Evolutionary conservation across 2,113 vertebrate genomes (phyloP), one percentile per base, ranked within the genome.

Genomic region (Rattus norvegicus): DNA sequence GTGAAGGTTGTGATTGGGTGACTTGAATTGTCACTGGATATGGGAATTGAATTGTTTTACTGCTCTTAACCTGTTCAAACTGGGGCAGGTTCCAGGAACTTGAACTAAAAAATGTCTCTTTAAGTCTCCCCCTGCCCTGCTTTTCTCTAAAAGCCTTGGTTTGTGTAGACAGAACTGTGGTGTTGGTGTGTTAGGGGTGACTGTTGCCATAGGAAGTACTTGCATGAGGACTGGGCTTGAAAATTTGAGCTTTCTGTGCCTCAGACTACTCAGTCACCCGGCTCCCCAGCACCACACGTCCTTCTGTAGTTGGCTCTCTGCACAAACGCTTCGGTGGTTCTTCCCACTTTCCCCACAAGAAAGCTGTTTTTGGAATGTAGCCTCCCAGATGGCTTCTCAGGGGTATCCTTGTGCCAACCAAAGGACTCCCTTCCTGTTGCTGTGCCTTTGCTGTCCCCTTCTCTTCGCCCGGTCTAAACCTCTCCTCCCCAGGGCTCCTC

Each of bases 41-140:
- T 92, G 85, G 88, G 88, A 76, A 67, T 81, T 88, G 59, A 73
- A 59, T 56, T 88, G 87, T 86, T 85, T 95, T 59, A 92, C 70
- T 93, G 65, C 79, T 92, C 49, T 85, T 88, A 81, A 73, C 87
- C 77, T 97, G 85, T 61, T 95, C 70, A 87, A 33, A 47, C 39
- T 93, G 69, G 75, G 81, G 88, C 85, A 83, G 92, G 88, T 88
- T 86, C 73, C 67, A 95, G 96, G 91, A 97, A 95, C 97, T 93
- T 97, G 96, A 97, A 97, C 93, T 95, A 59, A 95, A 43, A 95
- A 84, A 73, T 79, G 76, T 13, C 52, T 88, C 5, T 73, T 88
- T 92, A 95, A 43, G 26, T 36, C 39, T 33, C 43, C 52, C n/a
- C 26, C 26, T 54, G 16, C 56, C 30, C n/a, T 2, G 19, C 28